Percentiles rank a stretch among this genome's conserved stretches.
Evolutionary conservation across 1,140 invertebrate genomes (phyloP).

Genomic region (Harlomillsia oculata): DNA sequence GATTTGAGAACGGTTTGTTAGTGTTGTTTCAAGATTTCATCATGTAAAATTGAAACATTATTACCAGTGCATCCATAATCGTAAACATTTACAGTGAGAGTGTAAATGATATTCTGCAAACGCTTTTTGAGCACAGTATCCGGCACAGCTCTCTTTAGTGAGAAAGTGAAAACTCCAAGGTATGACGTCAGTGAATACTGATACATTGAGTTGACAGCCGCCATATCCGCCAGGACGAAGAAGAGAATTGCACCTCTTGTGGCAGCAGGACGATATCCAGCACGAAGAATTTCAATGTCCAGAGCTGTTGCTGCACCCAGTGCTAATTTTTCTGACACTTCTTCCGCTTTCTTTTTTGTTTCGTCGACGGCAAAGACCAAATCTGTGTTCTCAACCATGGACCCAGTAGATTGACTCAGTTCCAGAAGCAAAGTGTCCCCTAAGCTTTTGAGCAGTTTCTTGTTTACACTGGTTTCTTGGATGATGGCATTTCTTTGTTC

Average conservation of each 20-base stretch:
- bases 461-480: conserved; percentile 73
- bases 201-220: conserved; percentile 76
- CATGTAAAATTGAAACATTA: neutral
- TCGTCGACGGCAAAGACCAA: conserved; percentile 76
- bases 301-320: conserved; percentile 59
- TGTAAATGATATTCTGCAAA: conserved; percentile 68
- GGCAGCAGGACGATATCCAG: conserved; percentile 71
- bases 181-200: conserved; percentile 76
- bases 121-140: conserved; percentile 60
- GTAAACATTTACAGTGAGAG: conserved; percentile 74
- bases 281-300: conserved; percentile 69
- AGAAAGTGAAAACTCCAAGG: conserved; percentile 66
- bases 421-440: conserved; percentile 71
- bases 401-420: conserved; percentile 69
- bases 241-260: conserved; percentile 76
- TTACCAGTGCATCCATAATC: conserved; percentile 75
- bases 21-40: neutral
- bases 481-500: conserved; percentile 73
- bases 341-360: conserved; percentile 69
- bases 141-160: conserved; percentile 65
- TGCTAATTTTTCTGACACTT: conserved; percentile 63
- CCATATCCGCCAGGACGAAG: conserved; percentile 78
- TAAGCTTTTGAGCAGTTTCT: conserved; percentile 64
- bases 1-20: neutral
- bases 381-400: conserved; percentile 83